phyloP scores from a whole-genome alignment of 2,888 invertebrate species.

The Tachina fera region DNA sequence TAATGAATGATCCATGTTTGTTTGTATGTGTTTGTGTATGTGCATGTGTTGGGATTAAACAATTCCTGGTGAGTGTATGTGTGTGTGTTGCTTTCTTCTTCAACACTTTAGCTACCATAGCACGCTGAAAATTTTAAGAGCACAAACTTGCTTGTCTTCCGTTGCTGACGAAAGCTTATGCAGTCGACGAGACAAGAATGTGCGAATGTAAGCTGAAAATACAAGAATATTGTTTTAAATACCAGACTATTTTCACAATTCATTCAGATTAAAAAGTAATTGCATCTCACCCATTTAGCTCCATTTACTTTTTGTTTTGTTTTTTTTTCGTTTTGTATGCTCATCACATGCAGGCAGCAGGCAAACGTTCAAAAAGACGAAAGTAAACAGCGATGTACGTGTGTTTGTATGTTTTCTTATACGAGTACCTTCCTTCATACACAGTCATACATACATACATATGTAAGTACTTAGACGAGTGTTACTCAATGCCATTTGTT shows the following conservation, averaged over 20 bases:
- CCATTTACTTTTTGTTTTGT: constrained; percentile 40
- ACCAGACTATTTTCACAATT: constrained; percentile 70
- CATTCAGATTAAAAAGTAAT: constrained; percentile 71
- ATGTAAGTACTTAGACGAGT: background rate
- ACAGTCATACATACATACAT: background rate
- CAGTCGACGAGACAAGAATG: background rate
- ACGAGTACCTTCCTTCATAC: background rate
- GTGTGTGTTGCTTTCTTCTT: background rate
- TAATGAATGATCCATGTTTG: background rate
- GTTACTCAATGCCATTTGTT: constrained; percentile 1
- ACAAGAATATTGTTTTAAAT: constrained; percentile 69
- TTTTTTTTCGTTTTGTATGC: background rate
- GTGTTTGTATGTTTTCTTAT: background rate
- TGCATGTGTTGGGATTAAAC: background rate
- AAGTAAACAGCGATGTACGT: background rate
- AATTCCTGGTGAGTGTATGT: too few relatives aligned
- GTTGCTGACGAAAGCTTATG: background rate
- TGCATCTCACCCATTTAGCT: constrained; percentile 68
- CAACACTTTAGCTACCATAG: background rate
- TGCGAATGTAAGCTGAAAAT: constrained; percentile 27
- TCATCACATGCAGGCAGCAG: constrained; percentile 14
- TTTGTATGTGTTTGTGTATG: background rate
- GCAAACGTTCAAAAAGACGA: background rate
- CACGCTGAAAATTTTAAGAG: constrained; percentile 4
- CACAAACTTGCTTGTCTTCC: constrained; percentile 13